Percentiles rank a stretch among this genome's conserved stretches.
These are phyloP conservation scores for Coenonympha arcania DNA, from an alignment of 2,888 invertebrate species.

Conservation along the genomic window DNA sequence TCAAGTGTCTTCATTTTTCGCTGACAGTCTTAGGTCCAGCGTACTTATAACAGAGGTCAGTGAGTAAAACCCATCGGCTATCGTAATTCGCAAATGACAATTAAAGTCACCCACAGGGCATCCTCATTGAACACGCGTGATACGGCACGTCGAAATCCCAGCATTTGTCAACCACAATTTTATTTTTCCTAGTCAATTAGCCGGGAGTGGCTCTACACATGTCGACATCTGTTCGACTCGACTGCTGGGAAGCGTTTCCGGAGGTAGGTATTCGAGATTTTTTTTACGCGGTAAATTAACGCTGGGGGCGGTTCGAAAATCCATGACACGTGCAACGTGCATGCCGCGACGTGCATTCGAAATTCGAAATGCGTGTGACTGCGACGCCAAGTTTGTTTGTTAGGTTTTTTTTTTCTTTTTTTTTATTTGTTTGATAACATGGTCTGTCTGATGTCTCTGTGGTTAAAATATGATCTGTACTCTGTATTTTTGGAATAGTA, in stretches of 20 bases:
- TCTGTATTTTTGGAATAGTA: too few relatives aligned
- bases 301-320: constrained; percentile 47
- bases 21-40: too few relatives aligned
- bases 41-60: neutral
- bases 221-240: constrained; percentile 71
- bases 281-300: constrained; percentile 57
- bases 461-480: too few relatives aligned
- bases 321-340: constrained; percentile 39
- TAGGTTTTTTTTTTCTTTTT: neutral
- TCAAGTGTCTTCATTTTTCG: too few relatives aligned
- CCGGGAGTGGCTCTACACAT: constrained; percentile 53
- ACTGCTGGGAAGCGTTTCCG: constrained; percentile 65
- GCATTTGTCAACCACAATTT: constrained; percentile 33
- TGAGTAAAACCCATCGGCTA: too few relatives aligned
- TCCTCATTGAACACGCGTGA: constrained; percentile 3
- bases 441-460: too few relatives aligned
- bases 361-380: constrained; percentile 11
- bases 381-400: constrained; percentile 3
- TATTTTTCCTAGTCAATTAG: constrained; percentile 66
- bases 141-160: constrained; percentile 4
- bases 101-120: neutral
- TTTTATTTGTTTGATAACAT: neutral
- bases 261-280: constrained; percentile 47
- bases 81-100: too few relatives aligned
- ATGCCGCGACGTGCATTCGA: constrained; percentile 37